Evolutionary conservation across 2,888 invertebrate genomes (phyloP).

Genomic region (Sthenelais limicola): DNA sequence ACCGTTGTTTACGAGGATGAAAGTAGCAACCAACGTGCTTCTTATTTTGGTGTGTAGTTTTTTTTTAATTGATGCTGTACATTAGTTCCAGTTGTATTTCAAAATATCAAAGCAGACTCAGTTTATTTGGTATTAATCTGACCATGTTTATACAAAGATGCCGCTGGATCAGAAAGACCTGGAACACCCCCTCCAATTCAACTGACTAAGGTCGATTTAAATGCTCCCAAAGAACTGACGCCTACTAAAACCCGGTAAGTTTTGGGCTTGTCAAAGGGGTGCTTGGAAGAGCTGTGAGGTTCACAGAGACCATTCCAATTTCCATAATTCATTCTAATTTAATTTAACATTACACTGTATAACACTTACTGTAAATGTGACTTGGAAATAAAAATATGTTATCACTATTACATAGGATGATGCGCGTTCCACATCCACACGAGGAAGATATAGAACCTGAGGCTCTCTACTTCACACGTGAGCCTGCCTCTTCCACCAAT

Average conservation of each 20-base stretch:
- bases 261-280: too few relatives aligned
- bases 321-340: too few relatives aligned
- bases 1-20: constrained; percentile 47
- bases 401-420: constrained; percentile 3
- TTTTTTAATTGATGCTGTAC: too few relatives aligned
- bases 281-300: too few relatives aligned
- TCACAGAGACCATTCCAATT: too few relatives aligned
- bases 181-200: constrained; percentile 15
- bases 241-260: too few relatives aligned
- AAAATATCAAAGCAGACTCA: background rate
- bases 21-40: background rate
- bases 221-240: too few relatives aligned
- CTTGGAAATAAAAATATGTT: too few relatives aligned
- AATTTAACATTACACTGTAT: too few relatives aligned
- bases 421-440: constrained; percentile 24
- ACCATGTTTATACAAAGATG: background rate
- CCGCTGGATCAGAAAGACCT: constrained; percentile 13
- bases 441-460: constrained; percentile 13
- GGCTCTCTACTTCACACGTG: constrained; percentile 29
- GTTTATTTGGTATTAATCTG: background rate
- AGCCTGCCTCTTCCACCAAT: background rate
- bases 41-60: constrained; percentile 19
- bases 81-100: too few relatives aligned
- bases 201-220: background rate
- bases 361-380: too few relatives aligned